Evolutionary conservation across 2,888 invertebrate genomes (phyloP), one percentile per base, ranked within the genome.

Genomic region (Mechanitis messenoides): DNA sequence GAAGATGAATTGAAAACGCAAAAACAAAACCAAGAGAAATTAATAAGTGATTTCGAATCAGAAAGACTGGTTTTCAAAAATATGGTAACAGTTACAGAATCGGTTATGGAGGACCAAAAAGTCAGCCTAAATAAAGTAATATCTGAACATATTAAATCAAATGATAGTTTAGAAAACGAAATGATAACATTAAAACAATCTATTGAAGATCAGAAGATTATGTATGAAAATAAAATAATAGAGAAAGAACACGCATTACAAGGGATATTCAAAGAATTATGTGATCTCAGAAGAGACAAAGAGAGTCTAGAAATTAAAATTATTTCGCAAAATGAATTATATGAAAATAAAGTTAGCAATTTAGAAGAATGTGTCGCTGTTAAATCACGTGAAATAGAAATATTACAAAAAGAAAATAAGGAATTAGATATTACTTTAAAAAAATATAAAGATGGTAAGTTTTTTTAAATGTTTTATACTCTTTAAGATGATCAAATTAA

Each of bases 101-200:
- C 84, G 3, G 76, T 84, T 0, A 84, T 84, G 84, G 84, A 84
- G 62, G 84, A 85, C 47, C 67, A 81, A 62, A 84, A 80, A 72
- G 59, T 67, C 2, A 70, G 68, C n/a, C 68, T 80, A 0, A 79
- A 73, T 60, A 80, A 75, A 38, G 65, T 71, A 7, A 77, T 84
- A 61, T 35, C 68, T 1, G 79, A 79, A 63, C 72, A 81, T 62
- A 45, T 71, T 1, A 80, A 75, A 66, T 61, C 67, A 1, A 79
- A 74, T 65, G 77, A 79, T 35, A 62, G 57, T 20, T 64, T 83
- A 55, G 68, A 75, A 65, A 65, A 69, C 56, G 77, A 82, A 58
- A 75, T 73, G 3, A 74, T 68, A 55, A 64, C 53, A 56, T 63
- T 79, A 6, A 74, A 73, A 54, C 59, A 69, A 47, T 9, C 56